Percentiles rank a stretch among this genome's conserved stretches.
These are phyloP conservation scores for Megalurothrips usitatus DNA, from an alignment of 2,888 invertebrate species.

Conservation along the genomic window DNA sequence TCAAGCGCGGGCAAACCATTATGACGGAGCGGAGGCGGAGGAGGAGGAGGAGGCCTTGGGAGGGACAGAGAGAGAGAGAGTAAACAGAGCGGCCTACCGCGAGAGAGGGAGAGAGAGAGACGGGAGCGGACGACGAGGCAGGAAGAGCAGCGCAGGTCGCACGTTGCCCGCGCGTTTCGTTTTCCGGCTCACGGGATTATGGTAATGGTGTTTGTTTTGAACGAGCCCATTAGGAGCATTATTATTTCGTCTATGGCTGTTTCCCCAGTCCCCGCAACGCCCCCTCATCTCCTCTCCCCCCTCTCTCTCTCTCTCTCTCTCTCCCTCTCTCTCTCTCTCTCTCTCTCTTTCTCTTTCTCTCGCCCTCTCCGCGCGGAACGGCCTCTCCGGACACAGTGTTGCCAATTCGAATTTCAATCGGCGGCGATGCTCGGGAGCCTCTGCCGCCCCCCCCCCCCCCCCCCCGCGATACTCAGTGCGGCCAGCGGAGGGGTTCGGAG, in stretches of 20 bases:
- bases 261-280: neutral
- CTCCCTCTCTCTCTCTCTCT: neutral
- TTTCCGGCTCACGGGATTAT: constrained; percentile 16
- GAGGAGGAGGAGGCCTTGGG: neutral
- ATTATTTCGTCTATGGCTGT: constrained; percentile 3
- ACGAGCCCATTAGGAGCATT: constrained; percentile 19
- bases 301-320: neutral
- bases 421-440: too few relatives aligned
- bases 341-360: neutral
- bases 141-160: neutral
- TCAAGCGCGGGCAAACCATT: neutral
- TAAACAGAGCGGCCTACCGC: neutral
- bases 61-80: neutral
- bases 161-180: constrained; percentile 7
- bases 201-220: constrained; percentile 26
- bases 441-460: neutral
- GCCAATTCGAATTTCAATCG: constrained; percentile 11
- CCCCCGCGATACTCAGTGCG: neutral
- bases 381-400: neutral
- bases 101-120: neutral
- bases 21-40: too few relatives aligned
- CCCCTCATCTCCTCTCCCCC: neutral
- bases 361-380: neutral
- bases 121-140: neutral
- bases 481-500: neutral